A percentile compares a stretch with the other conserved stretches of the same genome.
These are phyloP conservation scores for Ceyx margarethae DNA, from an alignment of 2,113 vertebrate species.

Conservation along the genomic window DNA sequence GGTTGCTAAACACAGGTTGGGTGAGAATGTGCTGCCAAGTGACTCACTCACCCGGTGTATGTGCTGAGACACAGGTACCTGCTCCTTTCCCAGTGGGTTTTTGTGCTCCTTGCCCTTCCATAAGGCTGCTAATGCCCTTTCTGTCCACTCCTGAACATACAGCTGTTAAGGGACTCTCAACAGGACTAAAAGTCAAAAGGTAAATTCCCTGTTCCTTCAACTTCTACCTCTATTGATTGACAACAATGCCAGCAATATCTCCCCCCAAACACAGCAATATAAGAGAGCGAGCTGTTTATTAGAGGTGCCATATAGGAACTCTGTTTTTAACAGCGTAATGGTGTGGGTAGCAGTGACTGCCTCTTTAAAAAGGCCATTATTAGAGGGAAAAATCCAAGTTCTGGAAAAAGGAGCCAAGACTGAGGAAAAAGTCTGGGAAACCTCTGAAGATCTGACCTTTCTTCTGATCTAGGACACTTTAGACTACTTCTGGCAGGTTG, in stretches of 20 bases:
- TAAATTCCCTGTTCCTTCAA: neutral
- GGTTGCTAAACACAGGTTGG: neutral
- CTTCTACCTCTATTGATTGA: neutral
- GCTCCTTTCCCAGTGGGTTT: neutral
- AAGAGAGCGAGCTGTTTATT: neutral
- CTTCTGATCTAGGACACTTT: neutral
- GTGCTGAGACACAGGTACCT: neutral
- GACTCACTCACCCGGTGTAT: neutral
- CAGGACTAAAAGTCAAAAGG: neutral
- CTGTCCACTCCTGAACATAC: accelerated
- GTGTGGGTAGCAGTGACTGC: neutral
- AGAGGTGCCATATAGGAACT: neutral
- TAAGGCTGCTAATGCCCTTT: neutral
- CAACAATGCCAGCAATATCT: neutral
- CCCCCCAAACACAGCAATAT: accelerated
- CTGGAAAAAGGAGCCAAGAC: neutral
- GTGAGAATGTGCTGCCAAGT: neutral
- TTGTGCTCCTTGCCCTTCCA: neutral
- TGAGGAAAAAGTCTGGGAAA: neutral
- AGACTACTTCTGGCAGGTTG: neutral
- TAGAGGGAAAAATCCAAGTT: neutral
- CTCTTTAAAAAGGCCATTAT: neutral
- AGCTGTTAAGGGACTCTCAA: neutral
- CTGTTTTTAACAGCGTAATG: neutral
- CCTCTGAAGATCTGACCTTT: neutral